Evolutionary conservation across 1,140 invertebrate species (phyloP).

Genomic region (Diachasma alloeum): DNA sequence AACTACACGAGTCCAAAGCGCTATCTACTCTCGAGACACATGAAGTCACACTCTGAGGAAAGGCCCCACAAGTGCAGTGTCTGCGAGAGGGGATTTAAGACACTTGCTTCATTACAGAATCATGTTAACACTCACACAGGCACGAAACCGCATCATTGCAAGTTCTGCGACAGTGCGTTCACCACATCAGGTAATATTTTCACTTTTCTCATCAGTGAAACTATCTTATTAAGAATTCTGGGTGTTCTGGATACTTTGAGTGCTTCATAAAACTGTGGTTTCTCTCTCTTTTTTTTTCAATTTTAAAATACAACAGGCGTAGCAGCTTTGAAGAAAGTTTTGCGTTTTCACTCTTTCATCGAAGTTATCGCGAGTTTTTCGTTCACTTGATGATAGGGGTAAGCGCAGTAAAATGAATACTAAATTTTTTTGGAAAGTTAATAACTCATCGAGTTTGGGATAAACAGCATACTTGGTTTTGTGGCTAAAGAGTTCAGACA

Average conservation of each 20-base stretch:
- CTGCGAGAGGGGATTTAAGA: slow-evolving; percentile 95
- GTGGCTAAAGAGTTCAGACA: too few species aligned
- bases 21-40: slow-evolving; percentile 90
- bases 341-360: too few species aligned
- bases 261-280: neutral
- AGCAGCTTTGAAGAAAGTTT: too few species aligned
- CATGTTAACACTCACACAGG: slow-evolving; percentile 97
- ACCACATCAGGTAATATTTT: slow-evolving; percentile 83
- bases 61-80: slow-evolving; percentile 93
- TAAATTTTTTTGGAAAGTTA: too few species aligned
- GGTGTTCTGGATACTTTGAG: neutral
- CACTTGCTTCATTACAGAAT: slow-evolving; percentile 90
- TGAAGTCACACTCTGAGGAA: slow-evolving; percentile 96
- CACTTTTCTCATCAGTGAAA: slow-evolving; percentile 17
- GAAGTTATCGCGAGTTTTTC: too few species aligned
- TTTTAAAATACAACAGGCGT: too few species aligned
- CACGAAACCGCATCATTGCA: slow-evolving; percentile 93
- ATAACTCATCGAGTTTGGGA: too few species aligned
- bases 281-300: too few species aligned
- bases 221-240: too few species aligned
- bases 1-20: slow-evolving; percentile 89
- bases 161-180: slow-evolving; percentile 91
- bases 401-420: too few species aligned
- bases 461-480: too few species aligned
- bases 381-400: too few species aligned